These are phyloP conservation scores for Euwallacea fornicatus DNA, from an alignment of 1,140 invertebrate species.

Conservation along the genomic window DNA sequence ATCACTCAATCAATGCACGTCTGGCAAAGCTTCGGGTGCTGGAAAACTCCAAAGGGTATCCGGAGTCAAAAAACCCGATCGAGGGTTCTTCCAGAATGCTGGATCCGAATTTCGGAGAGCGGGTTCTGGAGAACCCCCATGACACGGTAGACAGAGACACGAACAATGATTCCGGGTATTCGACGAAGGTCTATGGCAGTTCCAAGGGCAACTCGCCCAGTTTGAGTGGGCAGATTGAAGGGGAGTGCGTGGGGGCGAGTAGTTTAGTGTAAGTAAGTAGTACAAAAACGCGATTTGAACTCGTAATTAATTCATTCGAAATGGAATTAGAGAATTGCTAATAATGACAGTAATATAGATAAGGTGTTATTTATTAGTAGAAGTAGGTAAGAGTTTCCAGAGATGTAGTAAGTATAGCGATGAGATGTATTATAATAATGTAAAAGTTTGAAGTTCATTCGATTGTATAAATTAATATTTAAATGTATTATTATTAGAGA, in stretches of 20 bases:
- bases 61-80: constrained; percentile 37
- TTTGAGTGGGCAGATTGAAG: constrained; percentile 62
- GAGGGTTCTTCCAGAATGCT: constrained; percentile 43
- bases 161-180: constrained; percentile 78
- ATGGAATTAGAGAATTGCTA: too few relatives aligned
- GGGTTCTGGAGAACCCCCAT: constrained; percentile 40
- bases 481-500: too few relatives aligned
- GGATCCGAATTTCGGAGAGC: constrained; percentile 36
- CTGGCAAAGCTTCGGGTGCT: constrained; percentile 49
- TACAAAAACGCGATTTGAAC: constrained; percentile 1
- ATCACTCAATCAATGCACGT: constrained; percentile 41
- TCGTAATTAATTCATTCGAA: too few relatives aligned
- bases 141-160: constrained; percentile 61
- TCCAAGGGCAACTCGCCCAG: constrained; percentile 77
- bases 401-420: too few relatives aligned
- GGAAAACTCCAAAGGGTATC: constrained; percentile 44
- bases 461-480: too few relatives aligned
- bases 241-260: constrained; percentile 47
- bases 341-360: too few relatives aligned
- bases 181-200: constrained; percentile 74
- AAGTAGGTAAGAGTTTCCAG: too few relatives aligned
- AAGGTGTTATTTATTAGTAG: too few relatives aligned
- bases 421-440: too few relatives aligned
- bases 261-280: constrained; percentile 46
- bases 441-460: too few relatives aligned